These are phyloP conservation scores for Machaerirhynchus nigripectus DNA, from an alignment of 2,113 vertebrate genomes.

Conservation along the genomic window DNA sequence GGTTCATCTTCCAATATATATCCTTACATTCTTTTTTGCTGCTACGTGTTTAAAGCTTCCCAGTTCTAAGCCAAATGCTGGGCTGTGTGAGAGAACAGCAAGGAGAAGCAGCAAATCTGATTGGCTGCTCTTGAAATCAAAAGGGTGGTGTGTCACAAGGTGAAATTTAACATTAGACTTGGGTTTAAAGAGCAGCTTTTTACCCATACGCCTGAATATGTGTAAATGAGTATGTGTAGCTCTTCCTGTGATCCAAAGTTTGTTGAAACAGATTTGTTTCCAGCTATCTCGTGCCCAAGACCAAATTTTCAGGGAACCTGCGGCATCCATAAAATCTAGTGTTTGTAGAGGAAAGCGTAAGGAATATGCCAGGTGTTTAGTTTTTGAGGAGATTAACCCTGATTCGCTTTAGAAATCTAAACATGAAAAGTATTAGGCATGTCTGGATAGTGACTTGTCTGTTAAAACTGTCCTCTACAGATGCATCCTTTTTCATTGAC, in stretches of 20 bases:
- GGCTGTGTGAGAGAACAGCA: background rate
- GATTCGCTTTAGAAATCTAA: background rate
- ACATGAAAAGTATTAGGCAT: background rate
- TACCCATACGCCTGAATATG: background rate
- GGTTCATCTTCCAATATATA: background rate
- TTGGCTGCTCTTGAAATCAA: rapidly evolving
- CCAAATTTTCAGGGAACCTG: background rate
- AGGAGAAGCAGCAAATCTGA: background rate
- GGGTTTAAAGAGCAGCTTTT: background rate
- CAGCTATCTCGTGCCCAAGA: background rate
- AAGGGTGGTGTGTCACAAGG: background rate
- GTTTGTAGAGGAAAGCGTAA: background rate
- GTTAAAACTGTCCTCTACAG: background rate
- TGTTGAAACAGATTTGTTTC: background rate
- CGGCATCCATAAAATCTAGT: background rate
- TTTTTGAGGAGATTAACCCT: background rate
- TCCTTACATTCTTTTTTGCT: background rate
- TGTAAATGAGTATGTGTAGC: background rate
- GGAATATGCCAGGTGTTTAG: background rate
- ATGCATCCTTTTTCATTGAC: background rate
- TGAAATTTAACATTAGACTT: background rate
- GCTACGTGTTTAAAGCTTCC: background rate
- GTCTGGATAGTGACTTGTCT: background rate
- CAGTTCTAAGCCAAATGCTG: background rate
- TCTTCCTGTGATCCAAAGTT: background rate